phyloP scores from a whole-genome alignment of 2,113 vertebrate species.

The Chaenogobius annularis region DNA sequence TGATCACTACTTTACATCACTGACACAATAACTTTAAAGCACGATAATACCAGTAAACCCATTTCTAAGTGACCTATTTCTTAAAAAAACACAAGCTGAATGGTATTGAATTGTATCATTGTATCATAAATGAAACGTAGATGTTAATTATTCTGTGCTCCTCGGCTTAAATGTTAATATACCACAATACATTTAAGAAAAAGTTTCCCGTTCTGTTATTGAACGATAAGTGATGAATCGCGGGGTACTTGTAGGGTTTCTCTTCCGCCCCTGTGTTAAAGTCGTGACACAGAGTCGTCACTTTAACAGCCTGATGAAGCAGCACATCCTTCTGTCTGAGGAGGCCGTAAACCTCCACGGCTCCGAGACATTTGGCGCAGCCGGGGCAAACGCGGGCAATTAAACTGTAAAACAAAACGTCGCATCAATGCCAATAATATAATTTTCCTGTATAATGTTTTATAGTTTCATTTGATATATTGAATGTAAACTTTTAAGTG shows the following conservation, averaged over 20 bases:
- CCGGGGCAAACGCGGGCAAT: not conserved
- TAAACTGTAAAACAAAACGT: conserved; percentile 1
- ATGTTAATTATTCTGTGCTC: no score
- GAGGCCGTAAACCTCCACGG: not conserved
- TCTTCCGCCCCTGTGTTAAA: not conserved
- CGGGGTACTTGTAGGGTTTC: not conserved
- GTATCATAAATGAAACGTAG: no score
- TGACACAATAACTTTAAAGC: no score
- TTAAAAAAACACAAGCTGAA: no score
- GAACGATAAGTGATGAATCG: no score
- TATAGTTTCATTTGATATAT: conserved; percentile 2
- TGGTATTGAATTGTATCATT: no score
- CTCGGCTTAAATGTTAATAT: no score
- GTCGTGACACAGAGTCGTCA: not conserved
- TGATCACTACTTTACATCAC: no score
- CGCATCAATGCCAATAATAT: not conserved
- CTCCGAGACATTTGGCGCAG: conserved; percentile 1
- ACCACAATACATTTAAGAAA: no score
- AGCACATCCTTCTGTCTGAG: not conserved
- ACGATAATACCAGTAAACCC: no score
- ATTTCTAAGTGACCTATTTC: no score
- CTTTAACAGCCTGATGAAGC: conserved; percentile 8
- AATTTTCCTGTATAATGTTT: not conserved
- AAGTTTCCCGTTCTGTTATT: no score
- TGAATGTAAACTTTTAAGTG: not conserved